These are phyloP conservation scores for Alectura lathami DNA, from an alignment of 2,113 vertebrate genomes.

Conservation along the genomic window DNA sequence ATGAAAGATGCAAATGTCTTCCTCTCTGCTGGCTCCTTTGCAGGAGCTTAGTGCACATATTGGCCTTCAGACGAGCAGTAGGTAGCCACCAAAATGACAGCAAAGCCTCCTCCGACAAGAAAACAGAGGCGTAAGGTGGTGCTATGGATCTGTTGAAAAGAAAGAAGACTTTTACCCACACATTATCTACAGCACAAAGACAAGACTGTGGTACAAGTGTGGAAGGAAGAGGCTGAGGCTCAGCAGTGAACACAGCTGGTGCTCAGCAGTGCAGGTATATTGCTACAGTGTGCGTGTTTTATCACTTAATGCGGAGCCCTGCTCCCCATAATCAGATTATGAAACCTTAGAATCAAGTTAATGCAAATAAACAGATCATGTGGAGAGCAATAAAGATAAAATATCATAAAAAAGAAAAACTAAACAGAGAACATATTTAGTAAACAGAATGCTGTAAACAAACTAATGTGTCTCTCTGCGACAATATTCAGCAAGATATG, in stretches of 20 bases:
- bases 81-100: background rate
- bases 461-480: slow-evolving; percentile 36
- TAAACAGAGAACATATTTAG: slow-evolving; percentile 25
- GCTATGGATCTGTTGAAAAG: background rate
- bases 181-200: background rate
- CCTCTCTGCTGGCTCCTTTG: background rate
- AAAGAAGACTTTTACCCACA: background rate
- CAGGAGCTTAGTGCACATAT: background rate
- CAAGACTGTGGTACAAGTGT: background rate
- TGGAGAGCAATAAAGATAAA: slow-evolving; percentile 63
- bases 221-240: background rate
- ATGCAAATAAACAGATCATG: slow-evolving; percentile 69
- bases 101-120: background rate
- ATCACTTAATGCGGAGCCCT: background rate
- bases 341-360: slow-evolving; percentile 47
- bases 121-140: background rate
- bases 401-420: slow-evolving; percentile 58
- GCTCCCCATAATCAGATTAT: slow-evolving; percentile 50
- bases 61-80: background rate
- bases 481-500: background rate
- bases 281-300: background rate
- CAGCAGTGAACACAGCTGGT: background rate
- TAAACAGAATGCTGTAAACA: slow-evolving; percentile 63
- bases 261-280: background rate
- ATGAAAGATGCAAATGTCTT: background rate